phyloP scores from a whole-genome alignment of 2,888 invertebrate species.

The Didymodactylos carnosus region DNA sequence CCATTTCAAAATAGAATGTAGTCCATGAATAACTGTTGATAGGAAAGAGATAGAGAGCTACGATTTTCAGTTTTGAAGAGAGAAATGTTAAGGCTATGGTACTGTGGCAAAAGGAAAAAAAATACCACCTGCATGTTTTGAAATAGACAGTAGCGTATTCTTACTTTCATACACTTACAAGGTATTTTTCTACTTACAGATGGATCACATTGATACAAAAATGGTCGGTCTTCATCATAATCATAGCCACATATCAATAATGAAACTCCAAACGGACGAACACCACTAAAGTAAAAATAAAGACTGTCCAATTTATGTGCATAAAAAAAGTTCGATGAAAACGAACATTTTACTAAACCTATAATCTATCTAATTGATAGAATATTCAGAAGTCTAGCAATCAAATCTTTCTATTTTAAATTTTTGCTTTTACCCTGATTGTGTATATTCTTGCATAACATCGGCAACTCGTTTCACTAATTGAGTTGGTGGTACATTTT shows the following conservation, averaged over 20 bases:
- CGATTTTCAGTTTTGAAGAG: no score
- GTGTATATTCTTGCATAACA: conserved; percentile 98
- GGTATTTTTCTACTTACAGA: conserved; percentile 42
- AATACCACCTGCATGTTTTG: no score
- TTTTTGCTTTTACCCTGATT: conserved; percentile 60
- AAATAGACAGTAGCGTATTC: no score
- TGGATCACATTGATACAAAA: conserved; percentile 92
- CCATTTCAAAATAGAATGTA: no score
- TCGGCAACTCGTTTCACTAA: conserved; percentile 83
- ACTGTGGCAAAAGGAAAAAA: no score
- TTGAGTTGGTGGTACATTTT: conserved; percentile 85
- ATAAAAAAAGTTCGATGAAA: neutral
- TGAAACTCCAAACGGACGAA: conserved; percentile 93
- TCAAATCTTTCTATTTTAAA: no score
- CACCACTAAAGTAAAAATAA: conserved; percentile 50
- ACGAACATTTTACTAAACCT: neutral
- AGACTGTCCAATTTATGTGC: neutral
- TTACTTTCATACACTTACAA: no score
- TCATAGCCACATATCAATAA: conserved; percentile 94
- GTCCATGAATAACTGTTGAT: no score
- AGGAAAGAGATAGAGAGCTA: no score
- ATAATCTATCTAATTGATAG: no score
- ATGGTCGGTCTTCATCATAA: conserved; percentile 52
- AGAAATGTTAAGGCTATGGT: no score
- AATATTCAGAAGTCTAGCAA: no score